Base-by-base conservation (phyloP, 35 echinoderm and acorn worm species). In the Acanthaster planci region DNA sequence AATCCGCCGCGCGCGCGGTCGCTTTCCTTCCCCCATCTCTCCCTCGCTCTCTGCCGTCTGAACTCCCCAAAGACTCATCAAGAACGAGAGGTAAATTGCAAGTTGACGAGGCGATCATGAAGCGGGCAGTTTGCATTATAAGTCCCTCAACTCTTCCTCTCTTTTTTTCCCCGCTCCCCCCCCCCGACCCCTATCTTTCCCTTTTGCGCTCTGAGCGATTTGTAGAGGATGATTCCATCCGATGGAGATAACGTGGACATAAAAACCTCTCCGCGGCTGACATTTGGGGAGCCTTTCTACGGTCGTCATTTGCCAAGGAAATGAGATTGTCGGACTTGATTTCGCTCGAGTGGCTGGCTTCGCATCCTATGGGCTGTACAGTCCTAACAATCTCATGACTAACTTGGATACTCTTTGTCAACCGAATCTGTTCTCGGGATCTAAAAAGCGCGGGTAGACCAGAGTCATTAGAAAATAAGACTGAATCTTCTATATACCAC, bases 1-100 rank as follows among this genome's bases (percentile, higher is more conserved):
- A 72, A 72, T 72, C 64, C 64, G 5, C 64, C 34, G 18, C 29
- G 64, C 64, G 64, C 30, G 4, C 64, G 64, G 19, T 72, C 64
- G 64, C 64, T 34, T 72, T 72, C 64, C 42, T 47, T 47, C 42
- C 42, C 12, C 42, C 42, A 6, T 47, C 42, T 12, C 12, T 12
- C 4, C 64, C 64, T 72, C 64, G 64, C 64, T 72, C 64, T 72
- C 2, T 26, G 42, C 64, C 64, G 64, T 35, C 42, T 47, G 42
- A 35, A 72, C 18, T 72, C 64, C 64, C 64, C 34, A 35, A 5
- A 72, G 64, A 72, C 64, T 72, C 64, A 72, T 72, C 64, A 72
- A 72, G 64, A 72, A 72, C 26, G 64, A 72, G 64, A 34, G 18
- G 64, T 72, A 72, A 72, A 72, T 72, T 72, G 64, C 64, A 72